Evolutionary conservation across 2,797 vertebrate genomes (phyloP), one percentile per base, ranked within the genome.

Genomic region (Alauda arvensis): DNA sequence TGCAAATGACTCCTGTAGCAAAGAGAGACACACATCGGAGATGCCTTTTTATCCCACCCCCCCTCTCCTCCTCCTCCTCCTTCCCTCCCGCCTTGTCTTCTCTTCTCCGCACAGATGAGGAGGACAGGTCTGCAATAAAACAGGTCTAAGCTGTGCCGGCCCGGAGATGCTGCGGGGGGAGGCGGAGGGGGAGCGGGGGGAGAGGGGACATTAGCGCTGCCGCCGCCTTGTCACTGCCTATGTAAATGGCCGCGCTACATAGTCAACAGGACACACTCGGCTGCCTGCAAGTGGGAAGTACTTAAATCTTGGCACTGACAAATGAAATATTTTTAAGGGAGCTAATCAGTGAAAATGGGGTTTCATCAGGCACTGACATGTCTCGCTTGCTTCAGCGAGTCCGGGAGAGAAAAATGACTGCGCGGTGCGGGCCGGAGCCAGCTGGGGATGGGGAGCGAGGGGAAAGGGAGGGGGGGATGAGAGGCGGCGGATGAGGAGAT

Each of bases 341-440:
- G 98, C 98, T 99, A 99, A 98, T 98, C 98, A 98, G 98, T 98
- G 98, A 98, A 94, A 98, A 99, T 98, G 98, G 98, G 98, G 98
- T 98, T 98, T 98, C 98, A 98, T 98, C 98, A 98, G 98, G 97
- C 97, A 94, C 98, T 98, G 98, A 98, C 98, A 98, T 94, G 94
- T 95, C 97, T 98, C 97, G 94, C 94, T 94, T 97, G 98, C 98
- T 98, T 96, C 97, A 97, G 96, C 95, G 97, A 97, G 96, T 98
- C 96, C 97, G 93, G 98, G 97, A 97, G 98, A 98, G 97, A 95
- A 98, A 98, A 98, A 97, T 98, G 98, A 98, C 97, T 96, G 98
- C 85, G 90, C 72, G 94, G 75, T 10, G 81, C 55, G 11, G 95
- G 79, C 93, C 92, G 7, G 95, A 95, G 96, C 96, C 95, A 90